Percentiles rank a stretch among this genome's conserved stretches.
These are phyloP conservation scores for Penelope pileata DNA, from an alignment of 2,113 vertebrate genomes.

Conservation along the genomic window DNA sequence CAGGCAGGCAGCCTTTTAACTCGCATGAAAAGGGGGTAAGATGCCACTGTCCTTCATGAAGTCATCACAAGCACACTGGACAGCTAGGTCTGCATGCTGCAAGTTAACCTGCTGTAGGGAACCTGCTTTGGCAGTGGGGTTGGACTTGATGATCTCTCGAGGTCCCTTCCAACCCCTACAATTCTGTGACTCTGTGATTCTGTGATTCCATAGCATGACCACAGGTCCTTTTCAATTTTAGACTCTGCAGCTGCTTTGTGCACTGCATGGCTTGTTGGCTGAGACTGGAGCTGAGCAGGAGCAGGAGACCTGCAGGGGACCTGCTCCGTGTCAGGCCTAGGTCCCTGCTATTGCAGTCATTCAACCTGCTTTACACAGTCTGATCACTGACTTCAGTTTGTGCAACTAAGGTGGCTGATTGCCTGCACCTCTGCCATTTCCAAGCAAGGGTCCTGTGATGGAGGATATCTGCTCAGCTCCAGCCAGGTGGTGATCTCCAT, in stretches of 20 bases:
- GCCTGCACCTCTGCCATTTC: not conserved
- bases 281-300: not conserved
- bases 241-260: not conserved
- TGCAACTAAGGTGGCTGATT: not conserved
- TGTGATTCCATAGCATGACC: not conserved
- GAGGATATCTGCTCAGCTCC: not conserved
- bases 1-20: not conserved
- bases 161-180: no score
- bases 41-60: not conserved
- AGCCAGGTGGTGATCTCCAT: not conserved
- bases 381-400: not conserved
- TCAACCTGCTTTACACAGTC: not conserved
- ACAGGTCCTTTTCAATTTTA: rapidly evolving
- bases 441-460: not conserved
- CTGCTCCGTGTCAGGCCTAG: not conserved
- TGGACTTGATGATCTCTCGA: no score
- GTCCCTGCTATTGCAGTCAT: not conserved
- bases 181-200: no score
- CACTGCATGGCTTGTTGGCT: not conserved
- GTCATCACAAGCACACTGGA: not conserved
- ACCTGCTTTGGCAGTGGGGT: no score
- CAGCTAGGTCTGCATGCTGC: not conserved
- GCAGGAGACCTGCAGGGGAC: not conserved
- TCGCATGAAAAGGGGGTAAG: not conserved
- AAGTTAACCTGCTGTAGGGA: no score